These are phyloP conservation scores for Zygothrica quintamaculata DNA, from an alignment of 2,888 invertebrate species.

Conservation along the genomic window DNA sequence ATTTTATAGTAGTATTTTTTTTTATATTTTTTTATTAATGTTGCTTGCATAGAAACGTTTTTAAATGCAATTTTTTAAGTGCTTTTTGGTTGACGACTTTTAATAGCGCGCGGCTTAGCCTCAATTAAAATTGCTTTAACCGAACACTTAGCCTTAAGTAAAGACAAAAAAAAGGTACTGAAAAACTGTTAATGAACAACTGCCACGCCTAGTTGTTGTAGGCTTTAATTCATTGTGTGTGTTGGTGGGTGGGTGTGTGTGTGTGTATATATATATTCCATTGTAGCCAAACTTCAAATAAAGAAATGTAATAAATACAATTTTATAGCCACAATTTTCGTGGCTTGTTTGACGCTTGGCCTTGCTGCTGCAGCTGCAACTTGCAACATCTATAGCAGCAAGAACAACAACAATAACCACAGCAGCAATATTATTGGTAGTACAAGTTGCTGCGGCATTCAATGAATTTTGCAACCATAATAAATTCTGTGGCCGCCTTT, in stretches of 20 bases:
- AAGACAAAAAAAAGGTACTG: no score
- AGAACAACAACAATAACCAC: conserved; percentile 27
- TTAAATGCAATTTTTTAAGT: conserved; percentile 71
- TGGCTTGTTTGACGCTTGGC: conserved; percentile 32
- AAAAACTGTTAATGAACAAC: no score
- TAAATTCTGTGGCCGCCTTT: conserved; percentile 52
- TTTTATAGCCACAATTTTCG: conserved; percentile 63
- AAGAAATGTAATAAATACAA: conserved; percentile 70
- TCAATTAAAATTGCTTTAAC: conserved; percentile 44
- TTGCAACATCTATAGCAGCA: conserved; percentile 9
- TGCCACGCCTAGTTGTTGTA: no score
- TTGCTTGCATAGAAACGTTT: conserved; percentile 43
- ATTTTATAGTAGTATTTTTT: conserved; percentile 12
- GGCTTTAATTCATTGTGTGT: no score
- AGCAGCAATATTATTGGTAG: conserved; percentile 4
- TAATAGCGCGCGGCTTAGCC: conserved; percentile 61
- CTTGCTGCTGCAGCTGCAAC: conserved; percentile 45
- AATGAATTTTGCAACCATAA: conserved; percentile 63
- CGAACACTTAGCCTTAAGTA: no score
- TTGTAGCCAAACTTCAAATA: conserved; percentile 56
- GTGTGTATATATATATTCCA: conserved; percentile 1
- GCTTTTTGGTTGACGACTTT: conserved; percentile 68
- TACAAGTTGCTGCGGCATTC: conserved; percentile 42
- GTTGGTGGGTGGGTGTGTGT: no score
- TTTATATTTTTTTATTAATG: no score